Percentiles rank a stretch among this genome's conserved stretches.
Evolutionary conservation across 1,140 invertebrate genomes (phyloP).

Genomic region (Aphelenchoides avenae): DNA sequence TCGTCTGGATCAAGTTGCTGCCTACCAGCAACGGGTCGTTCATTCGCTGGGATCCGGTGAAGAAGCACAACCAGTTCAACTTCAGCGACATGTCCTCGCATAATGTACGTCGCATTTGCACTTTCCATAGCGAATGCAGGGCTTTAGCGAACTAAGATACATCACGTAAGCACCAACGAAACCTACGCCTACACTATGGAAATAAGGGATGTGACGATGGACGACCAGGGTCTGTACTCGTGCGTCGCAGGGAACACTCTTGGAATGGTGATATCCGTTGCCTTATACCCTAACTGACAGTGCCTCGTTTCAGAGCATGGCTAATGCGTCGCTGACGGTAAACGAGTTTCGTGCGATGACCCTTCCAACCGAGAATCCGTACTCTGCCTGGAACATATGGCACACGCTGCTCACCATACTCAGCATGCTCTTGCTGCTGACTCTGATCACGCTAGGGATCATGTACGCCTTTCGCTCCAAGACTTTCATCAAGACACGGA

Average conservation of each 20-base stretch:
- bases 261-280: conserved; percentile 40
- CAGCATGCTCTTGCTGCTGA: conserved; percentile 26
- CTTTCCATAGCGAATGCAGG: conserved; percentile 7
- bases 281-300: neutral
- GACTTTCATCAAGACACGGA: conserved; percentile 22
- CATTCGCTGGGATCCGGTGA: conserved; percentile 44
- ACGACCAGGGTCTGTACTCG: conserved; percentile 55
- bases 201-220: conserved; percentile 45
- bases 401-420: conserved; percentile 42
- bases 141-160: conserved; percentile 50
- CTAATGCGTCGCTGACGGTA: conserved; percentile 56
- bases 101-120: conserved; percentile 28
- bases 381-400: conserved; percentile 34
- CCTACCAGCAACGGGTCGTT: conserved; percentile 33
- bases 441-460: conserved; percentile 31
- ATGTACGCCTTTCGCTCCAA: conserved; percentile 42
- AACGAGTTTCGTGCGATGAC: conserved; percentile 56
- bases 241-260: conserved; percentile 56
- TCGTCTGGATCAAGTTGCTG: conserved; percentile 52
- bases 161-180: conserved; percentile 41
- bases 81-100: conserved; percentile 45
- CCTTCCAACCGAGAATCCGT: conserved; percentile 45
- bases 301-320: conserved; percentile 47
- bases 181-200: conserved; percentile 47
- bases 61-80: conserved; percentile 33